Percentiles rank a stretch among this genome's conserved stretches.
These are phyloP conservation scores for Dexiosoma caninum DNA, from an alignment of 2,888 invertebrate genomes.

Conservation along the genomic window DNA sequence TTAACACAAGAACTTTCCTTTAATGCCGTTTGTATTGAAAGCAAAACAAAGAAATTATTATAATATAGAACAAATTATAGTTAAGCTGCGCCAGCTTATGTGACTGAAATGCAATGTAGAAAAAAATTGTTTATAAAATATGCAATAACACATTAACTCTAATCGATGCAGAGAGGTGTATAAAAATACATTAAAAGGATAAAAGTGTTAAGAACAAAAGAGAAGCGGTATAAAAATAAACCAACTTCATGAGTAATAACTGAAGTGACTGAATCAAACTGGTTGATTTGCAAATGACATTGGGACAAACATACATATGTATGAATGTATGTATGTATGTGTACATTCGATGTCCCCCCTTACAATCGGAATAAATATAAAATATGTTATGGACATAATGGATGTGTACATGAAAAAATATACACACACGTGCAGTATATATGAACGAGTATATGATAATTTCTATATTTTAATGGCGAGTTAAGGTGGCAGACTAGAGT, in stretches of 20 bases:
- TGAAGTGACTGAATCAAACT: not conserved
- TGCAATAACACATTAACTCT: constrained; percentile 55
- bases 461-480: not conserved
- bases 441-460: not conserved
- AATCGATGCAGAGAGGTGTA: constrained; percentile 48
- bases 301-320: not conserved
- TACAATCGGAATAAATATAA: too few relatives aligned
- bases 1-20: constrained; percentile 1
- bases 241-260: not conserved
- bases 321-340: not conserved
- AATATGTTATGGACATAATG: not conserved
- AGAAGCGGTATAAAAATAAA: constrained; percentile 11
- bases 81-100: not conserved
- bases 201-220: constrained; percentile 23
- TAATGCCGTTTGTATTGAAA: not conserved
- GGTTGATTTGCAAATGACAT: not conserved
- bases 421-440: not conserved
- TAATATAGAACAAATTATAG: not conserved
- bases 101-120: constrained; percentile 4
- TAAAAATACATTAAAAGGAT: constrained; percentile 46
- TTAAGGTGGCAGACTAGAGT: not conserved
- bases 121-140: constrained; percentile 53
- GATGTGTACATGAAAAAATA: not conserved
- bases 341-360: too few relatives aligned
- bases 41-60: not conserved